phyloP scores from a whole-genome alignment of 2,888 invertebrate species.

The Oxytorus armatus region DNA sequence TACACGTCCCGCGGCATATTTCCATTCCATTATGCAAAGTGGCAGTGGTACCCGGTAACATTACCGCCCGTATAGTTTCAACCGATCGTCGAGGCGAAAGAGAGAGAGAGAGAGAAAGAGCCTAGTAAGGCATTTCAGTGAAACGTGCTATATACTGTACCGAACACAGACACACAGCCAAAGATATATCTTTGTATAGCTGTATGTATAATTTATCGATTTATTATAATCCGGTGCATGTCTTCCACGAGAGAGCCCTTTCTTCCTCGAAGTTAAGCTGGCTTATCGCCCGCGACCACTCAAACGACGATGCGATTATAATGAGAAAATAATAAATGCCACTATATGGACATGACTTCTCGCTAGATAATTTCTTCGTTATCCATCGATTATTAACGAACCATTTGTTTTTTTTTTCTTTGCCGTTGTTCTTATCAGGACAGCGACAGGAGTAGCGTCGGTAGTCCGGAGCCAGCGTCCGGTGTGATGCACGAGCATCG shows the following conservation, averaged over 20 bases:
- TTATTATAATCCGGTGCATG: constrained; percentile 79
- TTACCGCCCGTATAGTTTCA: constrained; percentile 71
- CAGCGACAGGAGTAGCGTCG: constrained; percentile 83
- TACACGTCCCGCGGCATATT: constrained; percentile 82
- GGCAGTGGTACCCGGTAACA: constrained; percentile 77
- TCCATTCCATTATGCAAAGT: constrained; percentile 83
- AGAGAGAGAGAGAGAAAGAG: too few species aligned
- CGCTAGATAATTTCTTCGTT: neutral
- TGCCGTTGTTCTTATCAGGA: constrained; percentile 77
- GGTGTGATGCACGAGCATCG: constrained; percentile 81
- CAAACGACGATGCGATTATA: constrained; percentile 47
- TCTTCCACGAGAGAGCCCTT: constrained; percentile 40
- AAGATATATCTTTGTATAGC: constrained; percentile 68
- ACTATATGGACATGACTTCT: neutral
- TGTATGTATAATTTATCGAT: constrained; percentile 77
- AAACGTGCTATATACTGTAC: constrained; percentile 29
- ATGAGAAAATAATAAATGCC: constrained; percentile 44
- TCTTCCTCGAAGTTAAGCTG: constrained; percentile 37
- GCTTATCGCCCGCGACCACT: constrained; percentile 24
- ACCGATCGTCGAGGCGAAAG: constrained; percentile 55
- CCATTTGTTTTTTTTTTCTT: constrained; percentile 31
- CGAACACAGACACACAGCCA: constrained; percentile 4
- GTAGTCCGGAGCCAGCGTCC: constrained; percentile 82
- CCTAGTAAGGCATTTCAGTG: constrained; percentile 73
- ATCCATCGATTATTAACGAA: neutral